These are phyloP conservation scores for Zapus hudsonius DNA, from an alignment of 2,113 vertebrate genomes.

Conservation along the genomic window DNA sequence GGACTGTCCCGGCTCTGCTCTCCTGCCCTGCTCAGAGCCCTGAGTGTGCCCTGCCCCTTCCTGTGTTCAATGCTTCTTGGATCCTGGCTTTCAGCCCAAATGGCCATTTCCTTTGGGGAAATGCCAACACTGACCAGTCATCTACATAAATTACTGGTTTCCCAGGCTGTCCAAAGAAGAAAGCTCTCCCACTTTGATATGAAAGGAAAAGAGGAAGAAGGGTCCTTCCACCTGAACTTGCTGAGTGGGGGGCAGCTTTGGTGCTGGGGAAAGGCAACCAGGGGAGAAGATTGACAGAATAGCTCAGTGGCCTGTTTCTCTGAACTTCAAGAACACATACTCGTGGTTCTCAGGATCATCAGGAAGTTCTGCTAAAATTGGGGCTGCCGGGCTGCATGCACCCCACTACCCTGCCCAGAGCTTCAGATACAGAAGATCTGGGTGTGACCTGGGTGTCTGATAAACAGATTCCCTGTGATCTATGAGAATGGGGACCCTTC, in stretches of 20 bases:
- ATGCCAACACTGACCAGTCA: too few species aligned
- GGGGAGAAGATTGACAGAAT: background rate
- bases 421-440: background rate
- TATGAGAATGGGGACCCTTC: background rate
- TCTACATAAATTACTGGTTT: background rate
- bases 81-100: background rate
- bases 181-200: background rate
- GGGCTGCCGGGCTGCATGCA: background rate
- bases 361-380: background rate
- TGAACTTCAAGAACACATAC: background rate
- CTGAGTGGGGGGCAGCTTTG: background rate
- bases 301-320: background rate
- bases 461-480: background rate
- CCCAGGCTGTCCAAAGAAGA: background rate
- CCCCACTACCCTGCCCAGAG: background rate
- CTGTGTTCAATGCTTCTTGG: background rate
- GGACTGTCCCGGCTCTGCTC: background rate
- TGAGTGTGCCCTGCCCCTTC: background rate
- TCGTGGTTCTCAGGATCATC: background rate
- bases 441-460: background rate
- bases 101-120: background rate
- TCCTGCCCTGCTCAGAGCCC: background rate
- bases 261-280: background rate
- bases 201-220: background rate
- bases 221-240: background rate